Percentiles rank a stretch among this genome's conserved stretches.
Evolutionary conservation across 1,140 invertebrate genomes (phyloP).

Genomic region (Psilanteris sp.): DNA sequence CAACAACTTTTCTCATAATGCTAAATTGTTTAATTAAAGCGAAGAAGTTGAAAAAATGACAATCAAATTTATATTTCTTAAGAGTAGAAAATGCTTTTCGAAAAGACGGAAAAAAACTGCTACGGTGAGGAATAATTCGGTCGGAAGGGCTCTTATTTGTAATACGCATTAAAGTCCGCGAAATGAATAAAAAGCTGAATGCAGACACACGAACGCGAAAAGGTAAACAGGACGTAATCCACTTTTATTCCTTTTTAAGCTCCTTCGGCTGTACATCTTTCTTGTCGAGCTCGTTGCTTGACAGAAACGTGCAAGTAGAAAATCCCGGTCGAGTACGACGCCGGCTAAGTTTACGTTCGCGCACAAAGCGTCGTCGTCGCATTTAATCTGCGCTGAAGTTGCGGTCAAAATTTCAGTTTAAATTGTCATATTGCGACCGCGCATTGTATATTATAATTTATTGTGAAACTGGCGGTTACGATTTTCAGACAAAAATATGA

Average conservation of each 20-base stretch:
- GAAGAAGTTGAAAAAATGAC: not conserved
- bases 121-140: not conserved
- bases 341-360: constrained; percentile 28
- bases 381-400: constrained; percentile 30
- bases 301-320: constrained; percentile 31
- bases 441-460: constrained; percentile 24
- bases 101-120: too few relatives aligned
- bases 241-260: constrained; percentile 54
- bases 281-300: constrained; percentile 11
- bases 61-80: not conserved
- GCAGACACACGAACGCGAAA: constrained; percentile 15
- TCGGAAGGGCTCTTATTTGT: constrained; percentile 12
- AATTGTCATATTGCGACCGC: constrained; percentile 21
- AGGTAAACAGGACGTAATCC: constrained; percentile 52
- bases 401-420: constrained; percentile 44
- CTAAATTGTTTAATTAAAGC: not conserved
- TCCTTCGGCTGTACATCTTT: constrained; percentile 41
- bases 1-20: not conserved
- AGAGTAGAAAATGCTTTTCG: too few relatives aligned
- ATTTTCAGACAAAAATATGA: not conserved
- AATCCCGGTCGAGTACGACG: constrained; percentile 45
- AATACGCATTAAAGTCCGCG: constrained; percentile 7
- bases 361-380: constrained; percentile 10
- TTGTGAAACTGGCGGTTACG: not conserved
- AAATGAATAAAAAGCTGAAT: constrained; percentile 33